Evolutionary conservation across 2,888 invertebrate species (phyloP).

Genomic region (Drosophila koepferae): DNA sequence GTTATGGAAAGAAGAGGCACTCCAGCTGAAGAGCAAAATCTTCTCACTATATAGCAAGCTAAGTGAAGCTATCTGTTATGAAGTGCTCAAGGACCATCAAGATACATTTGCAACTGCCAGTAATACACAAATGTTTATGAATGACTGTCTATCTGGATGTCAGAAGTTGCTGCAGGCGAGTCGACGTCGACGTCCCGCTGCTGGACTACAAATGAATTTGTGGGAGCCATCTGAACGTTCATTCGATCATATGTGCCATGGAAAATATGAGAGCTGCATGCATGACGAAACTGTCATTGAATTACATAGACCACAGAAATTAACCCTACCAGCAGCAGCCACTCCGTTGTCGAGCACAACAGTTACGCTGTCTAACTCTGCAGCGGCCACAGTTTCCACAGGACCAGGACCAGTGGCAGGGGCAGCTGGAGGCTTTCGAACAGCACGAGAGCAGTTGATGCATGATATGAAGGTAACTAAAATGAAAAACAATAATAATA

Average conservation of each 20-base stretch:
- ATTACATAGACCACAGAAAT: background rate
- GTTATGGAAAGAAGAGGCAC: background rate
- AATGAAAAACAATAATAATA: background rate
- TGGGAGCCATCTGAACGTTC: background rate
- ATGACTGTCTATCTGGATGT: conserved; percentile 39
- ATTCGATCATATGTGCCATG: conserved; percentile 46
- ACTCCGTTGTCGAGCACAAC: background rate
- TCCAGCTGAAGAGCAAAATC: background rate
- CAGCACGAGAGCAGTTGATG: conserved; percentile 78
- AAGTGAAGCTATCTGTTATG: conserved; percentile 6
- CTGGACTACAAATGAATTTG: conserved; percentile 2
- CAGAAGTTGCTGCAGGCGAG: conserved; percentile 21
- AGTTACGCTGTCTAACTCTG: background rate
- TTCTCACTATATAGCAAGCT: conserved; percentile 24
- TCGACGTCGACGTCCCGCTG: conserved; percentile 8
- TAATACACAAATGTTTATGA: conserved; percentile 8
- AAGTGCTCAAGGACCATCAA: conserved; percentile 49
- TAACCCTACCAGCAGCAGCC: background rate
- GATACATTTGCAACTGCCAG: conserved; percentile 12
- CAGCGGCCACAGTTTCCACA: background rate
- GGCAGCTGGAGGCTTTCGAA: conserved; percentile 38
- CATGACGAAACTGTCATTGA: conserved; percentile 24
- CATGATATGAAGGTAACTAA: conserved; percentile 67
- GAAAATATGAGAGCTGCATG: conserved; percentile 49
- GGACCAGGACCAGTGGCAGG: background rate